Conservation (phyloP, 2,888 invertebrate species). For the Dicranocentrus wangi region DNA sequence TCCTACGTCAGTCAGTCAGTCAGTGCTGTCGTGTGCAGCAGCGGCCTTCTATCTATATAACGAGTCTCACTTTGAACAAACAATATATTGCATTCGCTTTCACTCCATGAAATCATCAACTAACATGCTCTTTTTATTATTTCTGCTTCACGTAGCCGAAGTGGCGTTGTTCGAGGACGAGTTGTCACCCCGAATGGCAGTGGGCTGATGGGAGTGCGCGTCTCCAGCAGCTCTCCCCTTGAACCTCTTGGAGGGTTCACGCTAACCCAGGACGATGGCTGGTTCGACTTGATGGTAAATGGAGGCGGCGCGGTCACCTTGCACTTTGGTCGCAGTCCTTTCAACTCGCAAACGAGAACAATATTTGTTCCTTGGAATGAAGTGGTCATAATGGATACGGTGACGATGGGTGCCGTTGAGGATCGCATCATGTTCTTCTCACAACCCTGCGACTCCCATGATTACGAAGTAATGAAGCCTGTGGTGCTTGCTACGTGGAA, state of each 20-base stretch:
- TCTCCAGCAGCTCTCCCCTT: conserved; percentile 93
- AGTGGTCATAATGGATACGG: conserved; percentile 91
- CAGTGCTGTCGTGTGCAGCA: too few relatives aligned
- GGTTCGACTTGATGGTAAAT: conserved; percentile 98
- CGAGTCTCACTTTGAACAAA: too few relatives aligned
- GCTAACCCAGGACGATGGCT: conserved; percentile 90
- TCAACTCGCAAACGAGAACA: conserved; percentile 89
- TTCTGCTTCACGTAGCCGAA: too few relatives aligned
- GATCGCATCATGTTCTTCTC: conserved; percentile 82
- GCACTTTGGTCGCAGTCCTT: conserved; percentile 93
- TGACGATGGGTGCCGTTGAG: conserved; percentile 85
- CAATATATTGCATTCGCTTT: too few relatives aligned
- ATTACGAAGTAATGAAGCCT: conserved; percentile 94
- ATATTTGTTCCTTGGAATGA: conserved; percentile 98
- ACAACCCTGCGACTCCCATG: conserved; percentile 89
- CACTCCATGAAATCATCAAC: too few relatives aligned
- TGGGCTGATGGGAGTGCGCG: conserved; percentile 95
- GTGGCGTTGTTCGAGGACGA: conserved; percentile 96
- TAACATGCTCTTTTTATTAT: too few relatives aligned
- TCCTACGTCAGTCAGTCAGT: too few relatives aligned
- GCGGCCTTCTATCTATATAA: too few relatives aligned
- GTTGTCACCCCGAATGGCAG: conserved; percentile 93
- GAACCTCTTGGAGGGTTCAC: conserved; percentile 88
- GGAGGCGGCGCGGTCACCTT: conserved; percentile 98
- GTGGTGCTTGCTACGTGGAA: conserved; percentile 95